These are phyloP conservation scores for Tetraneura akinire DNA, from an alignment of 1,140 invertebrate genomes.

Conservation along the genomic window DNA sequence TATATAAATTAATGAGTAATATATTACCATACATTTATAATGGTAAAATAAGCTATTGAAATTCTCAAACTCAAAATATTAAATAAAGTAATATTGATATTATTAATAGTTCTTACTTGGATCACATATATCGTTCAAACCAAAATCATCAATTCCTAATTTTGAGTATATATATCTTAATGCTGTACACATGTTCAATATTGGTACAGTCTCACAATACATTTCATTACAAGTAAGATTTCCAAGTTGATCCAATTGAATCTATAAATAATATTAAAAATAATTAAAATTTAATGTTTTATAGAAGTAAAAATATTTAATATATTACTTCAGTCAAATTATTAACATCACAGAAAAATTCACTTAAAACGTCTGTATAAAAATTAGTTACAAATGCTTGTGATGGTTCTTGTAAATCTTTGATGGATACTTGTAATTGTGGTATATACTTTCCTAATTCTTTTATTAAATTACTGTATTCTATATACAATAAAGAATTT, in stretches of 20 bases:
- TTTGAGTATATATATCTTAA: slow-evolving; percentile 31
- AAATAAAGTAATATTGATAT: too few relatives aligned
- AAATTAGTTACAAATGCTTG: slow-evolving; percentile 33
- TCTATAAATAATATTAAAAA: not conserved
- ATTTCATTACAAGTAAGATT: slow-evolving; percentile 39
- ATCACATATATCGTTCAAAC: slow-evolving; percentile 46
- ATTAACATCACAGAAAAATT: slow-evolving; percentile 41
- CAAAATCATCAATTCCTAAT: slow-evolving; percentile 48
- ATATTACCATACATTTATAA: too few relatives aligned
- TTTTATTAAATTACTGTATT: slow-evolving; percentile 19
- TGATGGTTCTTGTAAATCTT: slow-evolving; percentile 39
- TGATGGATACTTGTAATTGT: slow-evolving; percentile 21
- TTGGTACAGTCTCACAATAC: slow-evolving; percentile 31
- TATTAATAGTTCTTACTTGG: too few relatives aligned
- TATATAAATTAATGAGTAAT: too few relatives aligned
- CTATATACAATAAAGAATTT: not conserved
- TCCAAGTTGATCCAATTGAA: slow-evolving; percentile 32
- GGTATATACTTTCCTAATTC: slow-evolving; percentile 38
- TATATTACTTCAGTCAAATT: slow-evolving; percentile 24
- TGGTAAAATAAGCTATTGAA: too few relatives aligned
- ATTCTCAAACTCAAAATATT: not conserved
- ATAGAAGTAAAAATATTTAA: too few relatives aligned
- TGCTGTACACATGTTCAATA: slow-evolving; percentile 46
- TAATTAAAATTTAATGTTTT: not conserved
- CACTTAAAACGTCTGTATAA: slow-evolving; percentile 14